These are phyloP conservation scores for Jacana jacana DNA, from an alignment of 2,113 vertebrate genomes.

Conservation along the genomic window DNA sequence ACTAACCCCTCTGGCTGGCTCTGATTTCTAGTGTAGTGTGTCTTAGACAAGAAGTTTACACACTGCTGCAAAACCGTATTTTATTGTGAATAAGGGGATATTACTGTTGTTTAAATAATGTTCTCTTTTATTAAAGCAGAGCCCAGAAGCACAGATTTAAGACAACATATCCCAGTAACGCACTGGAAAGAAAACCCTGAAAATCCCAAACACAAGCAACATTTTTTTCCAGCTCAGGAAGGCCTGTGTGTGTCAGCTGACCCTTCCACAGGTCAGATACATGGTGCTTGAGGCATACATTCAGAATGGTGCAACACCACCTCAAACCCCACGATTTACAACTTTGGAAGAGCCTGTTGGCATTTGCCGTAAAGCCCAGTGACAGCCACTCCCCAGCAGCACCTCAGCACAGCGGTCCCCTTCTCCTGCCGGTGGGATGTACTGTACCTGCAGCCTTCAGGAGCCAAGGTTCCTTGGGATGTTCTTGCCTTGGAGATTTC, in stretches of 20 bases:
- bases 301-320: background rate
- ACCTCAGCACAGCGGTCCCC: background rate
- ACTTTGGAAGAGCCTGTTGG: background rate
- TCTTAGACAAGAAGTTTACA: background rate
- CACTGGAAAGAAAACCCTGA: background rate
- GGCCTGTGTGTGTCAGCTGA: background rate
- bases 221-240: background rate
- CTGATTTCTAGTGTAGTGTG: background rate
- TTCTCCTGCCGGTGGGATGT: background rate
- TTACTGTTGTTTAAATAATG: background rate
- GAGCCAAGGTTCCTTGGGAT: constrained; percentile 56
- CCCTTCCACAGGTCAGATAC: background rate
- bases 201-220: background rate
- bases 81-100: background rate
- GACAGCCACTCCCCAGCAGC: background rate
- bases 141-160: background rate
- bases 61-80: background rate
- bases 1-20: background rate
- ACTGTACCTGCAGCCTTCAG: background rate
- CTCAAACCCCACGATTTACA: rapidly evolving
- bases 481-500: constrained; percentile 57
- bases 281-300: background rate
- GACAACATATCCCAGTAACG: background rate
- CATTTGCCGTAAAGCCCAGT: background rate
- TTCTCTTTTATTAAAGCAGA: no score